Evolutionary conservation across 2,888 invertebrate species (phyloP).

Genomic region (Ischnura elegans): DNA sequence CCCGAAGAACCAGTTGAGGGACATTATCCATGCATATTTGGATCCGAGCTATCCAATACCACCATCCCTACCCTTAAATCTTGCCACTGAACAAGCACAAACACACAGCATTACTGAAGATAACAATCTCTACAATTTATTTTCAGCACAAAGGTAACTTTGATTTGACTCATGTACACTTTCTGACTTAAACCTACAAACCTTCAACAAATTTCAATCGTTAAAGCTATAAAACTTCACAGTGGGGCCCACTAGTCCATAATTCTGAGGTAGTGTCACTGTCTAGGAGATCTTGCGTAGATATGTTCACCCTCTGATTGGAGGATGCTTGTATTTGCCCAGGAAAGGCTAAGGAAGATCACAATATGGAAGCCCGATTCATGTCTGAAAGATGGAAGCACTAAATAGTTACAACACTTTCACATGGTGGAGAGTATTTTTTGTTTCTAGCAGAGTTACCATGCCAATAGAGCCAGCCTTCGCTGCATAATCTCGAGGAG

Average conservation of each 20-base stretch:
- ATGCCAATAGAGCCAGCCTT: conserved; percentile 53
- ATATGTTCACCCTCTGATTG: not conserved
- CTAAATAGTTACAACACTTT: not conserved
- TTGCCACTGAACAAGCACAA: no score
- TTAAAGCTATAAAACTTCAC: not conserved
- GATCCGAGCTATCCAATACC: no score
- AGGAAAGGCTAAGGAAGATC: not conserved
- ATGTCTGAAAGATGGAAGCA: not conserved
- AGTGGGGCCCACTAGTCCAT: not conserved
- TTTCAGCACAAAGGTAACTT: no score
- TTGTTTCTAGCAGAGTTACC: not conserved
- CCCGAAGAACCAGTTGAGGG: no score
- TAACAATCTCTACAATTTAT: no score
- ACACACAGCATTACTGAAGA: no score
- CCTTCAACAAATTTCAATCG: not conserved
- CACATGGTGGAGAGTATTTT: not conserved
- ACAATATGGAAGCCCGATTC: not conserved
- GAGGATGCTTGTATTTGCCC: not conserved
- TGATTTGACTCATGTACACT: not conserved
- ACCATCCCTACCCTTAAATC: no score
- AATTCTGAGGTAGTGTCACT: not conserved
- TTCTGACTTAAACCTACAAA: not conserved
- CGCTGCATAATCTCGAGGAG: conserved; percentile 81
- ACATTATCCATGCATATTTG: no score
- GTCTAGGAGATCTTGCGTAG: not conserved